Evolutionary conservation across 53 echinoderm and acorn worm genomes (phyloP), one percentile per base, ranked within the genome.

Genomic region (Holothuria scabra): DNA sequence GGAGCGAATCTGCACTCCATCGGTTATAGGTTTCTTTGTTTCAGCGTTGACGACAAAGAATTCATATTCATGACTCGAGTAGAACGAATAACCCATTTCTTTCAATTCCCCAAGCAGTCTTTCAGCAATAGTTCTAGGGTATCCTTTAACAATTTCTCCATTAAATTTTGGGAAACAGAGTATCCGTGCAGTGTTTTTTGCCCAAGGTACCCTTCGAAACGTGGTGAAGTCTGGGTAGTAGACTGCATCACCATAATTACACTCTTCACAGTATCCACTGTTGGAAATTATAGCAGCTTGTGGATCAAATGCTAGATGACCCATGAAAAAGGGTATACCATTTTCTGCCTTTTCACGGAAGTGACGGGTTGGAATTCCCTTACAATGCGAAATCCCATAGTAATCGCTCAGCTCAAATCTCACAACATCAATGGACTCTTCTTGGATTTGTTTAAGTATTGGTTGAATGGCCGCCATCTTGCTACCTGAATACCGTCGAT

Each of bases 281-380:
- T 67, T 79, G 49, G 48, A 28, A 12, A 86, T 49, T 2, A 89
- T 63, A 1, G 81, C 86, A 31, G 83, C 89, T 56, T 86, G 68
- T 12, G 92, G 86, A 29, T 92, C 89, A 21, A 82, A 86, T 0
- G 65, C 79, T 3, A 92, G 60, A 28, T 92, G 86, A 21, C 89
- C 85, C 18, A 86, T 61, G 65, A 74, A 67, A 29, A 92, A 88
- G 20, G 90, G 82, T 19, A 92, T 28, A 6, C 92, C 92, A 5
- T 83, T 79, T 31, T 82, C 29, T 16, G 85, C 92, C 61, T 92
- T 92, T 33, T 78, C 62, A 29, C 65, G 28, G 56, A 92, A 92
- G 29, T 92, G 89, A 25, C 84, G 86, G 2, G 89, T 85, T 26
- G 92, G 92, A 18, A 91, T 88, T 20, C 70, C 81, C 44, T 88